phyloP scores from a whole-genome alignment of 2,113 vertebrate genomes.

The Loxodonta africana region DNA sequence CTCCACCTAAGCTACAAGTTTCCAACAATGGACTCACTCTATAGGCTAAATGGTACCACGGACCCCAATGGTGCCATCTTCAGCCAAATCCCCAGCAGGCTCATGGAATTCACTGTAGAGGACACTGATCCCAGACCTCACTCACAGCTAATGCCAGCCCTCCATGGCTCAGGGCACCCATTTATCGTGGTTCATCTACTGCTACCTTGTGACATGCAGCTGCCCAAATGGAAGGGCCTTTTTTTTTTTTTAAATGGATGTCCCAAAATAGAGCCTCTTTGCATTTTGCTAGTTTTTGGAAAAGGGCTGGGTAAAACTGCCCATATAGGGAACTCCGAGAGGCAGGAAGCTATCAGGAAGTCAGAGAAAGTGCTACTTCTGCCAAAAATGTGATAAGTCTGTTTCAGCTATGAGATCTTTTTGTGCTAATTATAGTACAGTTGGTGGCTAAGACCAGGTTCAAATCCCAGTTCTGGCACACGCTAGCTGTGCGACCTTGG shows the following conservation, averaged over 20 bases:
- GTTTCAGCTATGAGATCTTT: background rate
- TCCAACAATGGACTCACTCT: background rate
- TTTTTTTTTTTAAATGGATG: too few species aligned
- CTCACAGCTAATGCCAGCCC: background rate
- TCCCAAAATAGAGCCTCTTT: background rate
- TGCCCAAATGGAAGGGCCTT: background rate
- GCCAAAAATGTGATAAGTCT: background rate
- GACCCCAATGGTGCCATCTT: background rate
- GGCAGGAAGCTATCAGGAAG: background rate
- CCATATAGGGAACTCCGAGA: background rate
- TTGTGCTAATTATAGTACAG: background rate
- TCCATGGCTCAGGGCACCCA: fast-evolving
- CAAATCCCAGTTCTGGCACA: background rate
- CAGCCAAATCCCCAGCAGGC: background rate
- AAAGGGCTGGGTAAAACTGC: background rate
- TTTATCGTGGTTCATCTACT: fast-evolving
- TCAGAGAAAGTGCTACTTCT: background rate
- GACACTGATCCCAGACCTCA: background rate
- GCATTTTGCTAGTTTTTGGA: background rate
- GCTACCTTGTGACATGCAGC: background rate
- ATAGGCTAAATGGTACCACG: background rate
- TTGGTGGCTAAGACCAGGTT: background rate
- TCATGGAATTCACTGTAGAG: background rate
- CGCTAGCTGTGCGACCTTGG: background rate
- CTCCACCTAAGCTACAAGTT: background rate